These are phyloP conservation scores for Poeciliopsis paucimaculata DNA, from an alignment of 2,797 vertebrate genomes.

Conservation along the genomic window DNA sequence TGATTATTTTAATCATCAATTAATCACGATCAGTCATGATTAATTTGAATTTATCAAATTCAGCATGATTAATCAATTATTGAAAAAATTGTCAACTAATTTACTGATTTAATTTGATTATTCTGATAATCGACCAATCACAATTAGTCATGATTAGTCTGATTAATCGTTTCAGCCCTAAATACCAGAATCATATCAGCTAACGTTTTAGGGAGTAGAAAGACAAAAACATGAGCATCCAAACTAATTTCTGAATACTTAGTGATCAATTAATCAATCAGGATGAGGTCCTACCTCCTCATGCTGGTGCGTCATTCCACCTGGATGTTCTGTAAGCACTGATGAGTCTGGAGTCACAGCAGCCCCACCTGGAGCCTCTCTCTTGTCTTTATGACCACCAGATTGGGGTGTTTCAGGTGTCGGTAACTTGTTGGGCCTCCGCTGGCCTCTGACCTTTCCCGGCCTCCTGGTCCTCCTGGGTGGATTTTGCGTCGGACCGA, in stretches of 20 bases:
- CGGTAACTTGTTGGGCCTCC: constrained; percentile 36
- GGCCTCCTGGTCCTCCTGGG: constrained; percentile 46
- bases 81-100: too few species aligned
- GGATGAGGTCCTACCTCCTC: constrained; percentile 83
- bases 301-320: constrained; percentile 76
- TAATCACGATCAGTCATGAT: too few species aligned
- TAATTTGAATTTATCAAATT: too few species aligned
- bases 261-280: background rate
- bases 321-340: constrained; percentile 56
- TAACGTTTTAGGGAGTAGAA: background rate
- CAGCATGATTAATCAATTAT: too few species aligned
- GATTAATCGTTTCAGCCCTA: too few species aligned
- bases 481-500: constrained; percentile 57
- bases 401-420: constrained; percentile 15
- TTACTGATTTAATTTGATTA: too few species aligned
- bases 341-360: constrained; percentile 48
- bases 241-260: background rate
- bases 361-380: constrained; percentile 80
- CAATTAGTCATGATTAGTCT: too few species aligned
- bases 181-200: background rate
- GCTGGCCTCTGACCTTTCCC: constrained; percentile 38
- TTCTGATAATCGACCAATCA: too few species aligned
- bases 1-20: too few species aligned
- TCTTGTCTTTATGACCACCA: constrained; percentile 73
- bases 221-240: background rate